A percentile compares a stretch with the other conserved stretches of the same genome.
These are phyloP conservation scores for Myrmecophaga tridactyla DNA, from an alignment of 2,113 vertebrate genomes.

Conservation along the genomic window DNA sequence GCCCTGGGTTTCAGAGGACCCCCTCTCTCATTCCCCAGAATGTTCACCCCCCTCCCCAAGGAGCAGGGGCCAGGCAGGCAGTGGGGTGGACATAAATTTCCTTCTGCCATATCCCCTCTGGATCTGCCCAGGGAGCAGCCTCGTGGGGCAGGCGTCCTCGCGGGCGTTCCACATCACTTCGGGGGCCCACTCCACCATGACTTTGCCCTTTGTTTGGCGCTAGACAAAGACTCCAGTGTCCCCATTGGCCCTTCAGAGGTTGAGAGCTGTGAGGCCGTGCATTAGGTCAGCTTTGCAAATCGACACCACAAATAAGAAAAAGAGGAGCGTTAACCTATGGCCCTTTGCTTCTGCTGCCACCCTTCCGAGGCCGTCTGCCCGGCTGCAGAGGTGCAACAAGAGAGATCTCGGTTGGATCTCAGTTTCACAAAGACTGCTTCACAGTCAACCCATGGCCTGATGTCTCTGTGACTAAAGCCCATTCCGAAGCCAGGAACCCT, in stretches of 20 bases:
- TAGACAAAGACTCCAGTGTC: slow-evolving; percentile 67
- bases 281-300: slow-evolving; percentile 70
- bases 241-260: slow-evolving; percentile 34
- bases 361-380: neutral
- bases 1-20: neutral
- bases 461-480: neutral
- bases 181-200: slow-evolving; percentile 26
- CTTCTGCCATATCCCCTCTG: neutral
- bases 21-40: neutral
- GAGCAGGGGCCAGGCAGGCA: neutral
- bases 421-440: neutral
- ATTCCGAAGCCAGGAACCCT: neutral
- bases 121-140: neutral
- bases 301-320: neutral
- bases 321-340: neutral
- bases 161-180: neutral
- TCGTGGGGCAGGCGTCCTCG: neutral
- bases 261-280: slow-evolving; percentile 19
- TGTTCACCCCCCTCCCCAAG: neutral
- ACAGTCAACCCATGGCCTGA: accelerated
- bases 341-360: neutral
- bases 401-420: neutral
- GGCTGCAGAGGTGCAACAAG: neutral
- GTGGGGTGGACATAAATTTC: neutral
- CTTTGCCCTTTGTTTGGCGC: slow-evolving; percentile 56